Conservation (phyloP, 2,888 invertebrate species). For the Cremastinae sp. region DNA sequence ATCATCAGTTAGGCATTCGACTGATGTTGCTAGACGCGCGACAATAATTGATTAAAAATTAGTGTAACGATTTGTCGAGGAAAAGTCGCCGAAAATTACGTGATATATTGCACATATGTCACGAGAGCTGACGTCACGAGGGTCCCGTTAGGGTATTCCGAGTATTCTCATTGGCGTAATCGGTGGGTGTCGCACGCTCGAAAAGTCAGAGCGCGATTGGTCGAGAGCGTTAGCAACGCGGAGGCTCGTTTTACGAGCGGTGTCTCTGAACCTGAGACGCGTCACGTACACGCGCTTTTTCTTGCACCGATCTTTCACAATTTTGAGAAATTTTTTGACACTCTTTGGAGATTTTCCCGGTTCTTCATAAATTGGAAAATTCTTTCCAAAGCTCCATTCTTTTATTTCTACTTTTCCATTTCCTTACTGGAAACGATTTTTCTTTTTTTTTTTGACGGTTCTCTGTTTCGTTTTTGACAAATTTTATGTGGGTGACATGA, state of each 20-base stretch:
- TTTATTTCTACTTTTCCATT: too few species aligned
- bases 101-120: conserved; percentile 11
- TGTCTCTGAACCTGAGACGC: conserved; percentile 26
- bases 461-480: too few species aligned
- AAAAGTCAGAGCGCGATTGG: conserved; percentile 22
- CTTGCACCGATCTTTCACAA: too few species aligned
- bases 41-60: too few species aligned
- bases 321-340: background rate
- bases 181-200: conserved; percentile 17
- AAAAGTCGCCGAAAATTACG: conserved; percentile 19
- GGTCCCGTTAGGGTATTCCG: conserved; percentile 4
- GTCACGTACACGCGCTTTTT: conserved; percentile 10
- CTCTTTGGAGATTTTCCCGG: conserved; percentile 1
- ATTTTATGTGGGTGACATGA: too few species aligned
- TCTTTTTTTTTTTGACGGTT: too few species aligned
- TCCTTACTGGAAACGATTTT: too few species aligned
- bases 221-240: conserved; percentile 3
- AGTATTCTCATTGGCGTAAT: conserved; percentile 25
- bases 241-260: conserved; percentile 35
- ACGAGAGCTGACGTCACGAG: conserved; percentile 12
- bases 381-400: too few species aligned
- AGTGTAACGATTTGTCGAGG: too few species aligned
- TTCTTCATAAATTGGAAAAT: too few species aligned
- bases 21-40: too few species aligned
- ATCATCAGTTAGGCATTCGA: too few species aligned